These are phyloP conservation scores for Hylaeus volcanicus DNA, from an alignment of 1,140 invertebrate genomes.

Conservation along the genomic window DNA sequence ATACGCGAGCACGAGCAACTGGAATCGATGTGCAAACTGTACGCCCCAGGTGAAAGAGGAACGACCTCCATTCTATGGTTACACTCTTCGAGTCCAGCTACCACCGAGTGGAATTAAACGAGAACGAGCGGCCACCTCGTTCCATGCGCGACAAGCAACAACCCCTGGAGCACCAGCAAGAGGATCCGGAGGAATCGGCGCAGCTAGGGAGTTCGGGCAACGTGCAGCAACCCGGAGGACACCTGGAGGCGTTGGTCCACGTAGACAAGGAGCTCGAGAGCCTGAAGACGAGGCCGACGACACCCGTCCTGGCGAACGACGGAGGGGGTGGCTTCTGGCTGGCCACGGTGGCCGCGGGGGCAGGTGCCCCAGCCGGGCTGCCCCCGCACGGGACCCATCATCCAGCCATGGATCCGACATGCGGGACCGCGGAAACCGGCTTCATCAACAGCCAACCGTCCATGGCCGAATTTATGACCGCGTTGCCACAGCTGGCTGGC, in stretches of 20 bases:
- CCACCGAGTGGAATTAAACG: background rate
- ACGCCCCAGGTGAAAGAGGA: background rate
- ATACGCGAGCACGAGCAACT: too few relatives aligned
- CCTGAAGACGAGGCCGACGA: conserved; percentile 77
- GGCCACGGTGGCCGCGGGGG: conserved; percentile 81
- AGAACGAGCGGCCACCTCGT: background rate
- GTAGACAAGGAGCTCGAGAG: conserved; percentile 69
- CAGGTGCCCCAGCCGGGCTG: conserved; percentile 77
- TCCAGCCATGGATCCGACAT: conserved; percentile 74
- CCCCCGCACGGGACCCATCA: conserved; percentile 78
- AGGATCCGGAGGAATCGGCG: conserved; percentile 45
- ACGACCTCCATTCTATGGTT: too few relatives aligned
- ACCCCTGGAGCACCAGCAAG: conserved; percentile 50
- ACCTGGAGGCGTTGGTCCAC: conserved; percentile 52
- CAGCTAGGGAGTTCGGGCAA: conserved; percentile 50
- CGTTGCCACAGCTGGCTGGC: conserved; percentile 86
- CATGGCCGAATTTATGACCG: conserved; percentile 95
- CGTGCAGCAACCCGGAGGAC: conserved; percentile 50
- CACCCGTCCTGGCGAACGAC: conserved; percentile 80
- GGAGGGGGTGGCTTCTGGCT: conserved; percentile 82
- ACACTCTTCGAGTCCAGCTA: too few relatives aligned
- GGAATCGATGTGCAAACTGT: too few relatives aligned
- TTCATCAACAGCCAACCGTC: conserved; percentile 96
- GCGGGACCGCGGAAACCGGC: conserved; percentile 87
- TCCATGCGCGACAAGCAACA: conserved; percentile 75